Evolutionary conservation across 2,888 invertebrate species (phyloP).

Genomic region (Nasonovia ribisnigri): DNA sequence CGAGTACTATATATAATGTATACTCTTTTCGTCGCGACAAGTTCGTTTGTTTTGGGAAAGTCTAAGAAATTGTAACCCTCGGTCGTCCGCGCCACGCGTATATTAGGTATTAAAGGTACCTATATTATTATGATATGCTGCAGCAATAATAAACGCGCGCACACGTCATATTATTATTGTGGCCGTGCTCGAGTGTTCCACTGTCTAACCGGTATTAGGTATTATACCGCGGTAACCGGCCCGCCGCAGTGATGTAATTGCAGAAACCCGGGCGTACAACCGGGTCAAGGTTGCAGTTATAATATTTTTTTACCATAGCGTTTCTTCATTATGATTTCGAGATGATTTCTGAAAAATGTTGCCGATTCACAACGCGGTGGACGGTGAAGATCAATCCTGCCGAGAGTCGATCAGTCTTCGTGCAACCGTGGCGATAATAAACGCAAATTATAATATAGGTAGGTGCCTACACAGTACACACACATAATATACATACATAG

Average conservation of each 20-base stretch:
- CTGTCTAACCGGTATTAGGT: slow-evolving; percentile 36
- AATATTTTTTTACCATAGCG: slow-evolving; percentile 18
- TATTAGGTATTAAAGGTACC: neutral
- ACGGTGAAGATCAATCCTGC: neutral
- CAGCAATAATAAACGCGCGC: neutral
- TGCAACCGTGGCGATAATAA: neutral
- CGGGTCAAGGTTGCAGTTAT: slow-evolving; percentile 55
- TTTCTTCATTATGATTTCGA: slow-evolving; percentile 59
- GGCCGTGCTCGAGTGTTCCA: neutral
- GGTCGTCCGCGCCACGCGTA: neutral
- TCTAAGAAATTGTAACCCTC: slow-evolving; percentile 38
- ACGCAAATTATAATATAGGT: neutral
- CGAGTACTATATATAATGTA: neutral
- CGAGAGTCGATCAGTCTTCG: neutral
- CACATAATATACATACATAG: no score
- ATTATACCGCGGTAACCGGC: slow-evolving; percentile 19
- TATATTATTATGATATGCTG: neutral
- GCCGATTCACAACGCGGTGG: neutral
- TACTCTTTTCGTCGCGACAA: neutral
- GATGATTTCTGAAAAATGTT: slow-evolving; percentile 34
- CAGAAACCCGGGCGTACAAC: slow-evolving; percentile 22
- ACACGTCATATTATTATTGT: neutral
- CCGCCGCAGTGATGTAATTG: slow-evolving; percentile 37
- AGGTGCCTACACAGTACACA: neutral
- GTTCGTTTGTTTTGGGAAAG: slow-evolving; percentile 51